Conservation (phyloP, 1,140 invertebrate genomes). For the Pseudomyrmex concolor region DNA sequence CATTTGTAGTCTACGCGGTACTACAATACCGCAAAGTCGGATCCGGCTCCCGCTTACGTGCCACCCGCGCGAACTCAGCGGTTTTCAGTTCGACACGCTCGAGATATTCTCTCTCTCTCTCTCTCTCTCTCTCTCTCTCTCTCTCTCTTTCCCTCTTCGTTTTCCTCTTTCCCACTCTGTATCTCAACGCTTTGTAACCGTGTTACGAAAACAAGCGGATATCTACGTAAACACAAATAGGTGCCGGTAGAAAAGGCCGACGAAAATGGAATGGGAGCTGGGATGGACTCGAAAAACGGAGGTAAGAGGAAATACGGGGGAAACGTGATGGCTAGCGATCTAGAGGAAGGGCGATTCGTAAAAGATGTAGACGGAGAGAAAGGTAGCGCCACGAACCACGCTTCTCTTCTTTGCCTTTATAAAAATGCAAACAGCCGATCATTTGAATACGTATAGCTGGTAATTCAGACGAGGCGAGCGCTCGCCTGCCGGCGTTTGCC, state of each 20-base stretch:
- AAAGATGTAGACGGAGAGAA: slow-evolving; percentile 3
- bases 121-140: neutral
- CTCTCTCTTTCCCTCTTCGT: neutral
- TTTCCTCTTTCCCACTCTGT: neutral
- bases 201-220: slow-evolving; percentile 29
- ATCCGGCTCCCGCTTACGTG: slow-evolving; percentile 43
- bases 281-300: too few species aligned
- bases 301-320: slow-evolving; percentile 12
- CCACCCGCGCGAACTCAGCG: slow-evolving; percentile 55
- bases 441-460: slow-evolving; percentile 75
- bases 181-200: slow-evolving; percentile 19
- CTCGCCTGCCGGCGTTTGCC: slow-evolving; percentile 30
- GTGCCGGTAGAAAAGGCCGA: slow-evolving; percentile 23
- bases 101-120: slow-evolving; percentile 3
- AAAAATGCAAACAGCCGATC: slow-evolving; percentile 68
- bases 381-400: slow-evolving; percentile 30
- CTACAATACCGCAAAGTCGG: slow-evolving; percentile 62
- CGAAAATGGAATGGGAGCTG: slow-evolving; percentile 6
- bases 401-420: slow-evolving; percentile 58
- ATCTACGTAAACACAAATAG: slow-evolving; percentile 51
- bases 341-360: neutral
- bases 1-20: slow-evolving; percentile 59
- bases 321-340: neutral
- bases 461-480: slow-evolving; percentile 67
- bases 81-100: slow-evolving; percentile 58